A percentile compares a stretch with the other conserved stretches of the same genome.
These are phyloP conservation scores for Glaucomys volans DNA, from an alignment of 2,113 vertebrate species.

Conservation along the genomic window DNA sequence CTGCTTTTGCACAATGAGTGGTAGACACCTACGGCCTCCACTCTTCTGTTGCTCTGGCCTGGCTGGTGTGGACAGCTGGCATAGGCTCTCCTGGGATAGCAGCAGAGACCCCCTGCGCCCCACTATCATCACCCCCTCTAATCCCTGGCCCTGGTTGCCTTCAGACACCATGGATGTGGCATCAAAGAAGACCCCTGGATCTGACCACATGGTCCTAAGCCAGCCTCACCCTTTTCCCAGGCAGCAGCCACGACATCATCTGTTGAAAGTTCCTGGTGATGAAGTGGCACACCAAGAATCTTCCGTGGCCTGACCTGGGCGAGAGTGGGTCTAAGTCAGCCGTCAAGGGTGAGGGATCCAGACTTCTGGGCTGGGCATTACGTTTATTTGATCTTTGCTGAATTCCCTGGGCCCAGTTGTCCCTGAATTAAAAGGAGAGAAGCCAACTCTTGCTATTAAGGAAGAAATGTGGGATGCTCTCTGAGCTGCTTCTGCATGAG, in stretches of 20 bases:
- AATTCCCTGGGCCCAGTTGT: neutral
- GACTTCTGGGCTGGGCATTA: neutral
- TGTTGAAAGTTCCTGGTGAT: neutral
- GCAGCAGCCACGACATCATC: neutral
- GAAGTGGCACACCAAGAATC: neutral
- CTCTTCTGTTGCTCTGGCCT: neutral
- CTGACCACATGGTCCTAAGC: neutral
- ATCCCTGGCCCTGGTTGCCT: neutral
- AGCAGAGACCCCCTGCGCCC: neutral
- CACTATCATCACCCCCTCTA: neutral
- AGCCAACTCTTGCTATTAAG: constrained; percentile 34
- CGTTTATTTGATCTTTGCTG: neutral
- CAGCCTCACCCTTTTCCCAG: neutral
- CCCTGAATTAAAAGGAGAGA: constrained; percentile 35
- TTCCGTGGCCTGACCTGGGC: neutral
- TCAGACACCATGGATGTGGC: neutral
- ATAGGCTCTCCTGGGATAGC: neutral
- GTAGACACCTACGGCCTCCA: accelerated
- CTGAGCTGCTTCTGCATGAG: neutral
- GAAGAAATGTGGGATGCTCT: neutral
- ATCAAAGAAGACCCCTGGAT: neutral
- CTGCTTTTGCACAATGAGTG: neutral
- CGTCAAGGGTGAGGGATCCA: neutral
- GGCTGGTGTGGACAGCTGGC: too few relatives aligned
- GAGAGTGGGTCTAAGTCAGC: neutral